phyloP scores from a whole-genome alignment of 2,888 invertebrate genomes.

The Ommatoiulus sabulosus region DNA sequence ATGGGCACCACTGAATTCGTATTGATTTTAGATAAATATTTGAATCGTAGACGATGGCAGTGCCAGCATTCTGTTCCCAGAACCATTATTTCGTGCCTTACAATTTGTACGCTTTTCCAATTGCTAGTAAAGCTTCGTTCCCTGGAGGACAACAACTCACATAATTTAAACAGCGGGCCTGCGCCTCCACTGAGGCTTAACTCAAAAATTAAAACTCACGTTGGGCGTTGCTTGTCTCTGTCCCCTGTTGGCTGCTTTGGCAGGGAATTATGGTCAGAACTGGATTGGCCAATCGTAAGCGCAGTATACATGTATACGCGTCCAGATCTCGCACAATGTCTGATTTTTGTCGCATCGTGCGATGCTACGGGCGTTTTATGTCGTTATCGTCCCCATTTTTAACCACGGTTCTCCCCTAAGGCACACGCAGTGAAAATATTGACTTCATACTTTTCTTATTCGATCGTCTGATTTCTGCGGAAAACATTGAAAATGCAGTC shows the following conservation, averaged over 20 bases:
- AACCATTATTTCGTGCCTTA: not conserved
- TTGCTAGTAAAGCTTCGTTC: conserved; percentile 15
- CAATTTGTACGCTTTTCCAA: conserved; percentile 34
- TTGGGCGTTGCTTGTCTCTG: not conserved
- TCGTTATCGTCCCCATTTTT: no score
- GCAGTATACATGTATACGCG: not conserved
- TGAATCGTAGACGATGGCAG: not conserved
- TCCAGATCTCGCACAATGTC: no score
- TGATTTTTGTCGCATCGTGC: no score
- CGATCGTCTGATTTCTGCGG: no score
- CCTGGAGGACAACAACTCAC: conserved; percentile 28
- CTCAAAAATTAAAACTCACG: conserved; percentile 2
- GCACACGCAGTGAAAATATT: no score
- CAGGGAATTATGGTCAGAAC: not conserved
- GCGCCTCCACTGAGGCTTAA: not conserved
- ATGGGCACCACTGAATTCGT: conserved; percentile 17
- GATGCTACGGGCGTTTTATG: no score
- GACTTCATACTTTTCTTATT: no score
- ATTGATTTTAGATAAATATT: conserved; percentile 34
- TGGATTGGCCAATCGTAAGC: not conserved
- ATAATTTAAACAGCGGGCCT: conserved; percentile 2
- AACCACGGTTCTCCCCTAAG: no score
- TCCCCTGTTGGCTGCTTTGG: not conserved
- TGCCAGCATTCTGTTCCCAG: conserved; percentile 20
- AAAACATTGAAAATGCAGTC: no score